phyloP scores from a whole-genome alignment of 2,113 vertebrate species.

The Sceloporus tristichus region DNA sequence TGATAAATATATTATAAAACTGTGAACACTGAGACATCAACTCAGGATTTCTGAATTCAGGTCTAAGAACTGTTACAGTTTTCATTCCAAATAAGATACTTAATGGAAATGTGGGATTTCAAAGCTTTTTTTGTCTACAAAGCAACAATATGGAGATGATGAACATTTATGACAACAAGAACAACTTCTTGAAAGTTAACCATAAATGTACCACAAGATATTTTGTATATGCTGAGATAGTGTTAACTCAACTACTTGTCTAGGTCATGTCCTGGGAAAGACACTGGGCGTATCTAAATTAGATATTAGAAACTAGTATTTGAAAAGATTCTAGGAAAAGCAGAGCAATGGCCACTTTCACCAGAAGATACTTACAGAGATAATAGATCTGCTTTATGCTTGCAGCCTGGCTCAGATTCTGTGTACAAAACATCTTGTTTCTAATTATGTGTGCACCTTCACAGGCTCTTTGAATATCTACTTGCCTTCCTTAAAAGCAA shows the following conservation, averaged over 20 bases:
- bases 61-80: neutral
- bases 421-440: neutral
- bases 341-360: neutral
- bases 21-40: neutral
- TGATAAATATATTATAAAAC: neutral
- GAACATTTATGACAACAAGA: neutral
- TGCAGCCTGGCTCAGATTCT: neutral
- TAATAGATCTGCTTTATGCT: neutral
- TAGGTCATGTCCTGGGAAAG: neutral
- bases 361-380: neutral
- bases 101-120: neutral
- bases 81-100: neutral
- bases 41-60: neutral
- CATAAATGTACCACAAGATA: neutral
- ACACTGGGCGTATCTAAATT: neutral
- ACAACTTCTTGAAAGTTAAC: neutral
- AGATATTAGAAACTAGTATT: neutral
- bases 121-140: too few species aligned
- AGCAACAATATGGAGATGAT: neutral
- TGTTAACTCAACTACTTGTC: too few species aligned
- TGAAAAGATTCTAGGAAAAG: neutral
- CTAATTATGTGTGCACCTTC: neutral
- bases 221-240: neutral
- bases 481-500: slow-evolving; percentile 10
- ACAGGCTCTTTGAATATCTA: neutral